Evolutionary conservation across 2,797 vertebrate genomes (phyloP).

Genomic region (Falco novaeseelandiae): DNA sequence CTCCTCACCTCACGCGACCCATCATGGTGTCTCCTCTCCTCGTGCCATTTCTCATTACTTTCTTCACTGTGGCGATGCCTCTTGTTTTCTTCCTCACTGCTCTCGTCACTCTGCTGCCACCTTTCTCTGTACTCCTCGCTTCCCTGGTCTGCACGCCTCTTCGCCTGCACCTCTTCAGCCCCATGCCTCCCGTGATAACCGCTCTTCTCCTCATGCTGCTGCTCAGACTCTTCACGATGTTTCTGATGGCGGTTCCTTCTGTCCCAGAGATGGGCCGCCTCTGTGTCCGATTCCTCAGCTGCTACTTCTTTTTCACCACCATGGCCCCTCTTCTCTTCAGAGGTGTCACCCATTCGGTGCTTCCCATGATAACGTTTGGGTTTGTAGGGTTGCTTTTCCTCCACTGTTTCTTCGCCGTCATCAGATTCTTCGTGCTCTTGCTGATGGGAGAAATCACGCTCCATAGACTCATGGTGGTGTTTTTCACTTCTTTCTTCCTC

Average conservation of each 20-base stretch:
- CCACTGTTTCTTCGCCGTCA: slow-evolving; percentile 69
- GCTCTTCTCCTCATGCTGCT: slow-evolving; percentile 56
- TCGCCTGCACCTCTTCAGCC: slow-evolving; percentile 31
- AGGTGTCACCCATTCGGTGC: slow-evolving; percentile 68
- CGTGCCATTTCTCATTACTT: slow-evolving; percentile 11
- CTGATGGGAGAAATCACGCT: neutral
- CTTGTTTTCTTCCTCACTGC: slow-evolving; percentile 59
- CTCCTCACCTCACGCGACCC: slow-evolving; percentile 14
- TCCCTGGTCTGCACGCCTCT: neutral
- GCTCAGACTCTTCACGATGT: slow-evolving; percentile 55
- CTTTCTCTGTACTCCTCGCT: slow-evolving; percentile 42
- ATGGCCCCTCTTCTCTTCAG: slow-evolving; percentile 46
- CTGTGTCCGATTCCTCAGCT: neutral
- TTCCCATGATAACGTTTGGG: slow-evolving; percentile 74
- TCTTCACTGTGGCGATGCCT: slow-evolving; percentile 44
- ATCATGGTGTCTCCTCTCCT: neutral
- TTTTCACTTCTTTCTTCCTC: slow-evolving; percentile 50
- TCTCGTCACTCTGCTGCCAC: slow-evolving; percentile 53
- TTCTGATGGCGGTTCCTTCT: slow-evolving; percentile 31
- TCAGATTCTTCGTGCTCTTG: slow-evolving; percentile 64
- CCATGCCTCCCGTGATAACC: neutral
- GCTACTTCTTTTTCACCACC: neutral
- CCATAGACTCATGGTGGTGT: slow-evolving; percentile 13
- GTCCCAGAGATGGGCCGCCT: slow-evolving; percentile 35
- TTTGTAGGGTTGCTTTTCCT: slow-evolving; percentile 59